These are phyloP conservation scores for Dendrolimus kikuchii DNA, from an alignment of 1,140 invertebrate species.

Conservation along the genomic window DNA sequence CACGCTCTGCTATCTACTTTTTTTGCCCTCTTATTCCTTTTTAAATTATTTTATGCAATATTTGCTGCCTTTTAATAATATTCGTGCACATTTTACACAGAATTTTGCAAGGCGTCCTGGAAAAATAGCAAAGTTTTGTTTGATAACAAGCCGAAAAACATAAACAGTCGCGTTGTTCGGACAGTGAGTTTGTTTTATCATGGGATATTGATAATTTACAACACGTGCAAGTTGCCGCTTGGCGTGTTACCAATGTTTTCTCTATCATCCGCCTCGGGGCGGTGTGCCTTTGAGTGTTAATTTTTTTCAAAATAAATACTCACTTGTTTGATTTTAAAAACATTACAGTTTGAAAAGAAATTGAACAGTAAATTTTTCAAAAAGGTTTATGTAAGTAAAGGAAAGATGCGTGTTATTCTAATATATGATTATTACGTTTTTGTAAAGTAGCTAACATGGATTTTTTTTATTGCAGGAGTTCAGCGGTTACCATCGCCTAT, in stretches of 20 bases:
- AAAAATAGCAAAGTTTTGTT: slow-evolving; percentile 34
- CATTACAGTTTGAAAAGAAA: too few relatives aligned
- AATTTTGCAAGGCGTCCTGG: too few relatives aligned
- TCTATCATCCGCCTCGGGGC: slow-evolving; percentile 22
- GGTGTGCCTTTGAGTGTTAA: slow-evolving; percentile 3
- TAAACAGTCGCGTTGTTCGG: slow-evolving; percentile 25
- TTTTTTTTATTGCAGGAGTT: too few relatives aligned
- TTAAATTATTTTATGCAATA: slow-evolving; percentile 3
- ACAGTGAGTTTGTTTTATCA: slow-evolving; percentile 54
- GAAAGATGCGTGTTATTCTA: too few relatives aligned
- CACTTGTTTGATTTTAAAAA: too few relatives aligned
- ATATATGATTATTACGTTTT: too few relatives aligned
- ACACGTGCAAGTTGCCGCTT: slow-evolving; percentile 31
- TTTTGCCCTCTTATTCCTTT: slow-evolving; percentile 4
- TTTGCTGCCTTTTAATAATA: neutral
- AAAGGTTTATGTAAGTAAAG: too few relatives aligned
- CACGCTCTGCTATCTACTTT: slow-evolving; percentile 41
- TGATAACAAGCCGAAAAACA: slow-evolving; percentile 50
- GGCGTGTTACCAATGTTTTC: slow-evolving; percentile 27
- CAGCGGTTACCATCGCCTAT: too few relatives aligned
- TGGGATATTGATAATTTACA: slow-evolving; percentile 65
- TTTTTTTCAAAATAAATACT: slow-evolving; percentile 24
- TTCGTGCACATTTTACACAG: too few relatives aligned
- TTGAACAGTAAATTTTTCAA: too few relatives aligned
- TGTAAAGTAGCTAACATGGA: too few relatives aligned